Percentiles rank a stretch among this genome's conserved stretches.
These are phyloP conservation scores for Ernsta delagoae DNA, from an alignment of 2,888 invertebrate genomes.

Conservation along the genomic window DNA sequence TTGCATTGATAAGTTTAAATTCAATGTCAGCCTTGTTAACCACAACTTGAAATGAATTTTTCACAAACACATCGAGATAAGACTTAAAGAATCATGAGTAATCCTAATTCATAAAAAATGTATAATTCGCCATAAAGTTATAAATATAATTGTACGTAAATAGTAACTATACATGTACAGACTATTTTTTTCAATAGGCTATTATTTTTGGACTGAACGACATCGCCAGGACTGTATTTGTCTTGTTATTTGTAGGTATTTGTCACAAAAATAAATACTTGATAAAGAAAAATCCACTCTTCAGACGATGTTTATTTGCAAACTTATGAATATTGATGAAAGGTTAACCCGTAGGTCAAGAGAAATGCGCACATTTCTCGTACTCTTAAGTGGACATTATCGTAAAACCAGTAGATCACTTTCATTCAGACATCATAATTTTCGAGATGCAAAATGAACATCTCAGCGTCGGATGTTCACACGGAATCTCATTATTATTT, in stretches of 20 bases:
- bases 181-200: no score
- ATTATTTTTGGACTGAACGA: no score
- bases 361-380: slow-evolving; percentile 42
- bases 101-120: no score
- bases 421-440: slow-evolving; percentile 38
- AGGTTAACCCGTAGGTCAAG: slow-evolving; percentile 46
- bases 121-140: no score
- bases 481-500: slow-evolving; percentile 21
- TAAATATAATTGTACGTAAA: no score
- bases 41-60: neutral
- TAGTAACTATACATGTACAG: no score
- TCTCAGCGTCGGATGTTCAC: slow-evolving; percentile 25
- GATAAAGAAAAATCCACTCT: neutral
- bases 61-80: neutral
- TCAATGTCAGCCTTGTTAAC: slow-evolving; percentile 15
- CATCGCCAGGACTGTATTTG: no score
- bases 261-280: neutral
- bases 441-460: slow-evolving; percentile 8
- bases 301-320: slow-evolving; percentile 24
- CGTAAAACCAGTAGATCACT: slow-evolving; percentile 40
- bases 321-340: slow-evolving; percentile 61
- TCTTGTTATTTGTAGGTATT: neutral
- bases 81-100: no score
- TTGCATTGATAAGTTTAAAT: slow-evolving; percentile 21
- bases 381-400: slow-evolving; percentile 24